Conservation (phyloP, 2,113 vertebrate genomes). For the Melanocharis versteri region DNA sequence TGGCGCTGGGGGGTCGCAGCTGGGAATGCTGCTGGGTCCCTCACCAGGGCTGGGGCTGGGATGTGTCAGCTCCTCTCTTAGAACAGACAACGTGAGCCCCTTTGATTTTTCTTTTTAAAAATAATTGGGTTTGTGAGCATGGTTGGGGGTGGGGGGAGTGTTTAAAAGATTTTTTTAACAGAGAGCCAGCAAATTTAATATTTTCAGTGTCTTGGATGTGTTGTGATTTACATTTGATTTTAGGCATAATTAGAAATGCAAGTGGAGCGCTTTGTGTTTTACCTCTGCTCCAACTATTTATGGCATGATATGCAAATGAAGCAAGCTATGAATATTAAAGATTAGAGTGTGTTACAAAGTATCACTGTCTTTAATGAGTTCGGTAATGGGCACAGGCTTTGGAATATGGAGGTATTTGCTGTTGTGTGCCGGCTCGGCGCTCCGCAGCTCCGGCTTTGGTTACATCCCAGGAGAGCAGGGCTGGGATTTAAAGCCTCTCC, state of each 20-base stretch:
- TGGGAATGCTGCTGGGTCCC: neutral
- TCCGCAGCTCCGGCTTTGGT: neutral
- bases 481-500: neutral
- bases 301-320: constrained; percentile 77
- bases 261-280: constrained; percentile 75
- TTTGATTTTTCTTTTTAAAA: neutral
- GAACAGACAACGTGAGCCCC: neutral
- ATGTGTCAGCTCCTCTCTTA: neutral
- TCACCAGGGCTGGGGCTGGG: neutral
- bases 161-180: neutral
- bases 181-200: constrained; percentile 52
- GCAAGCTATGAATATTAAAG: constrained; percentile 74
- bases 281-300: constrained; percentile 78
- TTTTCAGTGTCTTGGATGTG: constrained; percentile 46
- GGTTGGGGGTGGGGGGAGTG: fast-evolving
- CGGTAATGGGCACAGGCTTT: constrained; percentile 16
- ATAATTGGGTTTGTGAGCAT: neutral
- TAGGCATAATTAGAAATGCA: constrained; percentile 78
- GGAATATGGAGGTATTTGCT: neutral
- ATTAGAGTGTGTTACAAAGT: constrained; percentile 44
- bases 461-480: constrained; percentile 19
- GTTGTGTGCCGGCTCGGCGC: neutral
- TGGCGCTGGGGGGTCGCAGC: neutral
- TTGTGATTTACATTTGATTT: constrained; percentile 76
- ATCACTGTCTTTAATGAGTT: constrained; percentile 42